Conservation (phyloP, 2,888 invertebrate genomes). For the Ennomos erosarius region DNA sequence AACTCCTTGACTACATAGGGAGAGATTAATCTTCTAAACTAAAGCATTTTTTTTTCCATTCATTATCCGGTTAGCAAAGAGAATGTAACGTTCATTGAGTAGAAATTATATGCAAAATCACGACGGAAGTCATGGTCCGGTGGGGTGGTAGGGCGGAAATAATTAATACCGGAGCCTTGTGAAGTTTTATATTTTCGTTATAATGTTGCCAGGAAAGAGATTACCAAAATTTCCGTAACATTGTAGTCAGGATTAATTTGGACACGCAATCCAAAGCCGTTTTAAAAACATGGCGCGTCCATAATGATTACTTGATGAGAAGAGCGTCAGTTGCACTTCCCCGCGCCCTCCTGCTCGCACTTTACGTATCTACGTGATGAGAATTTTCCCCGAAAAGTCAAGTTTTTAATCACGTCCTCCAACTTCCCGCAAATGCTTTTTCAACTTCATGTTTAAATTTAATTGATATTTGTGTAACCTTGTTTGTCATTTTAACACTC, state of each 20-base stretch:
- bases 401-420: slow-evolving; percentile 41
- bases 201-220: slow-evolving; percentile 58
- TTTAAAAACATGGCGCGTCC: slow-evolving; percentile 82
- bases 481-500: slow-evolving; percentile 13
- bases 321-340: slow-evolving; percentile 63
- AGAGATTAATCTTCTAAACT: too few relatives aligned
- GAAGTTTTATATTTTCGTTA: slow-evolving; percentile 58
- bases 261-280: slow-evolving; percentile 74
- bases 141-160: slow-evolving; percentile 64
- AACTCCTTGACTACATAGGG: neutral
- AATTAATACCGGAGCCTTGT: slow-evolving; percentile 69
- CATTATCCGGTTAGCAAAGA: slow-evolving; percentile 38
- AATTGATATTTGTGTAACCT: slow-evolving; percentile 25
- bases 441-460: slow-evolving; percentile 34
- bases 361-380: slow-evolving; percentile 49
- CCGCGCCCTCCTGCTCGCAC: slow-evolving; percentile 39
- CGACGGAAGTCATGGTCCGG: slow-evolving; percentile 68
- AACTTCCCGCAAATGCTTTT: slow-evolving; percentile 35
- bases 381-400: slow-evolving; percentile 41
- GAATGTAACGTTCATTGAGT: slow-evolving; percentile 66
- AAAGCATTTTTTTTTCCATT: slow-evolving; percentile 34
- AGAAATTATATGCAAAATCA: slow-evolving; percentile 83
- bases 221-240: slow-evolving; percentile 67
- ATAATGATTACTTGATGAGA: slow-evolving; percentile 82
- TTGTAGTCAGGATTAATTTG: slow-evolving; percentile 76